Conservation (phyloP, 1,140 invertebrate genomes). For the Drosophila rufa region DNA sequence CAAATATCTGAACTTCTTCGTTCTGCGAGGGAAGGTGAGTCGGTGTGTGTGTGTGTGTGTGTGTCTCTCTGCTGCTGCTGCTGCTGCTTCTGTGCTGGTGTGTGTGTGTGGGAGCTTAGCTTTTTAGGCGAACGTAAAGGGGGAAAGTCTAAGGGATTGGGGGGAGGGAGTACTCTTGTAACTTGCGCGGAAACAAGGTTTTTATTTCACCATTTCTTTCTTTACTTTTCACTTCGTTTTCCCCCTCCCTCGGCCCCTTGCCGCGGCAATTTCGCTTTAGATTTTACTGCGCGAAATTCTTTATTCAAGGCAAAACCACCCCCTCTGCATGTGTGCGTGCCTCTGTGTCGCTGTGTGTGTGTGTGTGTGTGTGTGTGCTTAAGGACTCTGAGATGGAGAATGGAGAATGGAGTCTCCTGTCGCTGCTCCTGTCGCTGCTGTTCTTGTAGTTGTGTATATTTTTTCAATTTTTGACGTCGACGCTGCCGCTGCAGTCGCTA, state of each 20-base stretch:
- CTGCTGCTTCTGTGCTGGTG: slow-evolving; percentile 40
- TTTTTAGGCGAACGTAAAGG: slow-evolving; percentile 72
- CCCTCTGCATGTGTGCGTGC: slow-evolving; percentile 45
- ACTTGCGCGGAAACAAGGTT: slow-evolving; percentile 83
- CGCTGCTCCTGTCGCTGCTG: slow-evolving; percentile 1
- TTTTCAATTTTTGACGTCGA: slow-evolving; percentile 72
- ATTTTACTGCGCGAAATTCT: slow-evolving; percentile 77
- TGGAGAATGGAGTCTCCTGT: slow-evolving; percentile 15
- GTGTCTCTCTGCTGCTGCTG: slow-evolving; percentile 13
- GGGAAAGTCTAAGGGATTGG: slow-evolving; percentile 19
- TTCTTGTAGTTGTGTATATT: slow-evolving; percentile 59
- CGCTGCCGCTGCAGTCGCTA: slow-evolving; percentile 50
- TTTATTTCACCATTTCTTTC: slow-evolving; percentile 84
- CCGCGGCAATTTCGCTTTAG: slow-evolving; percentile 66
- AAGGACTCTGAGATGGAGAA: slow-evolving; percentile 17
- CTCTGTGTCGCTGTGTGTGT: slow-evolving; percentile 18
- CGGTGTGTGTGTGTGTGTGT: slow-evolving; percentile 47
- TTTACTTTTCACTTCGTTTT: slow-evolving; percentile 70
- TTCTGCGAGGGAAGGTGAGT: slow-evolving; percentile 70
- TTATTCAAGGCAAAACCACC: slow-evolving; percentile 71
- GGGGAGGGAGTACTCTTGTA: slow-evolving; percentile 49
- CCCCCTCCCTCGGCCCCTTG: slow-evolving; percentile 9
- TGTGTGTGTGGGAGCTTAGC: slow-evolving; percentile 68
- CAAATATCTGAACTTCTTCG: slow-evolving; percentile 74
- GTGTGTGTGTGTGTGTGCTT: slow-evolving; percentile 29